These are phyloP conservation scores for Meliscaeva auricollis DNA, from an alignment of 2,888 invertebrate genomes.

Conservation along the genomic window DNA sequence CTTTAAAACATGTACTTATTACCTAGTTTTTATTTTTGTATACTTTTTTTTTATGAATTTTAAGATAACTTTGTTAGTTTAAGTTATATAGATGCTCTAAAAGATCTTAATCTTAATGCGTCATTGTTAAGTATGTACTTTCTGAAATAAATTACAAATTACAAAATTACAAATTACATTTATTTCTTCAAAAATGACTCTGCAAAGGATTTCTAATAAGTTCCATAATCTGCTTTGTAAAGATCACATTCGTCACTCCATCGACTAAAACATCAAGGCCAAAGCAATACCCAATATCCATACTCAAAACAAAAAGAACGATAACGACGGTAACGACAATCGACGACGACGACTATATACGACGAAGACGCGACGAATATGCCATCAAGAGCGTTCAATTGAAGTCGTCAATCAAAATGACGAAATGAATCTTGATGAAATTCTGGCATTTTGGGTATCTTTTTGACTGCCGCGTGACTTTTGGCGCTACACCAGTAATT, in stretches of 20 bases:
- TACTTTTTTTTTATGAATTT: too few relatives aligned
- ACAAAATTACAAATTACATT: too few relatives aligned
- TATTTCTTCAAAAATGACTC: conserved; percentile 5
- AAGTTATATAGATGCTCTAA: too few relatives aligned
- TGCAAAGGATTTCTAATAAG: conserved; percentile 34
- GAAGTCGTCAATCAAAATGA: conserved; percentile 76
- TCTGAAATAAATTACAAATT: too few relatives aligned
- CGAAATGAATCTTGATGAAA: conserved; percentile 75
- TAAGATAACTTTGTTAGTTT: too few relatives aligned
- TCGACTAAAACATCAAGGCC: conserved; percentile 44
- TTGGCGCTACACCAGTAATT: conserved; percentile 68
- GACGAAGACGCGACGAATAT: conserved; percentile 46
- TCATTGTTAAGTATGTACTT: too few relatives aligned
- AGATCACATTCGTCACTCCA: conserved; percentile 45
- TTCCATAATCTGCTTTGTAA: conserved; percentile 58
- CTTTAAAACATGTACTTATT: too few relatives aligned
- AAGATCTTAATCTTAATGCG: too few relatives aligned
- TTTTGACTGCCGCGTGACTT: conserved; percentile 75
- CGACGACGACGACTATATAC: conserved; percentile 4
- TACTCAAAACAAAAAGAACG: conserved; percentile 17
- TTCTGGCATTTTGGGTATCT: conserved; percentile 73
- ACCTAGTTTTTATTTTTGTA: too few relatives aligned
- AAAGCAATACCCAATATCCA: conserved; percentile 19
- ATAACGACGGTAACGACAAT: not conserved
- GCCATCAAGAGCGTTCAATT: conserved; percentile 67